Base-by-base conservation (phyloP, 2,113 vertebrate species). In the Gorsachius goisagi region DNA sequence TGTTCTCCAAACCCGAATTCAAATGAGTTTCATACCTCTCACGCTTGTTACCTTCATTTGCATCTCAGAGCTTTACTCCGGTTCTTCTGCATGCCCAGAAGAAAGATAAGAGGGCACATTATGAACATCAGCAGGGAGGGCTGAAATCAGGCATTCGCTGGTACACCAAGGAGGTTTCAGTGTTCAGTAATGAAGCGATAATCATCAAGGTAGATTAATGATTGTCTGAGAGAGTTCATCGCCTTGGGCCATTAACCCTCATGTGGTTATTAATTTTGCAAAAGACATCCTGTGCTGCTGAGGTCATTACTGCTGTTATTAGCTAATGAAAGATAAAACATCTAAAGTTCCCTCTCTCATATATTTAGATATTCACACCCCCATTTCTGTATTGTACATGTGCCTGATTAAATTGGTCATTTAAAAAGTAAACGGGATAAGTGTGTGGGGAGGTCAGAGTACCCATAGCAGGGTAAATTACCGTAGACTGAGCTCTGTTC, bases 181-280 rank as follows among this genome's bases (percentile, higher is more conserved):
- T 86, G 89, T 39, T 93, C 95, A 83, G 87, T 96, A 97, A 97
- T 47, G 96, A 97, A 97, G 93, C 7, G 37, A 95, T 96, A 97
- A 98, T 97, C 96, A 98, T 98, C 95, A 97, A 95, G 94, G 87
- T 80, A 97, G 97, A 98, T 98, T 97, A 98, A 98, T 96, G 97
- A 85, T 91, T 94, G 72, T 95, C 95, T 97, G 87, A 90, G 94
- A 95, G 95, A 97, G 95, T 97, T 97, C 94, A 94, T 94, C 14
- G 93, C 93, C 94, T 85, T 96, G 97, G 96, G 91, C 96, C 96
- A 97, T 97, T 98, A 98, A 98, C 96, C 95, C 94, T 94, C 91
- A 60, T 89, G 96, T 86, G 97, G 96, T 93, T 97, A 97, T 98
- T 98, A 97, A 97, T 98, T 98, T 95, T 95, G 96, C 95, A 97